Percentiles rank a stretch among this genome's conserved stretches.
Evolutionary conservation across 2,113 vertebrate species (phyloP).

Genomic region (Poecile atricapillus): DNA sequence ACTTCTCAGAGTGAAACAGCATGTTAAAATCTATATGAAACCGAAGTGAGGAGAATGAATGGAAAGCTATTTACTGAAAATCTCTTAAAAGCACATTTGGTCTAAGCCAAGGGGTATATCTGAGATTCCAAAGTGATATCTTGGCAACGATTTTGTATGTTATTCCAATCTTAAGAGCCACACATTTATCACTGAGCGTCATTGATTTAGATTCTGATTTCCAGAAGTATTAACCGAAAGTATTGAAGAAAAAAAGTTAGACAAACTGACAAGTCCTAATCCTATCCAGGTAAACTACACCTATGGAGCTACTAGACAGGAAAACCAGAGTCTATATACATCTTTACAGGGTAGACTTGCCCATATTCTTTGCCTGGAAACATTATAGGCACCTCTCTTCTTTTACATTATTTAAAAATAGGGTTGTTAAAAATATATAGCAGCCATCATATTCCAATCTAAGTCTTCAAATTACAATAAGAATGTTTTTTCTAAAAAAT

Average conservation of each 20-base stretch:
- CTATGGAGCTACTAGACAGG: neutral
- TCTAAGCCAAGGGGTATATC: neutral
- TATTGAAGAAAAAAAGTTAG: neutral
- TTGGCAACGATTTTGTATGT: neutral
- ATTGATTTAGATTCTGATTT: neutral
- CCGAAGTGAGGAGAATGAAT: neutral
- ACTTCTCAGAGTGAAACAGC: neutral
- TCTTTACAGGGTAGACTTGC: neutral
- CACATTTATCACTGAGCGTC: neutral
- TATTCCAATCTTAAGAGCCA: neutral
- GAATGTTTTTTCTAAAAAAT: neutral
- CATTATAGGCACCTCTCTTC: accelerated
- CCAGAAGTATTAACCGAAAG: neutral
- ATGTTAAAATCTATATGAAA: neutral
- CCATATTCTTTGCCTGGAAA: neutral
- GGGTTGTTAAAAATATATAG: accelerated
- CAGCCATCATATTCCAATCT: neutral
- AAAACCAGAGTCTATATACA: neutral
- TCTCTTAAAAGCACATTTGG: neutral
- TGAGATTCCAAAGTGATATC: neutral
- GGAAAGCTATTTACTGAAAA: neutral
- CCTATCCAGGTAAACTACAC: neutral
- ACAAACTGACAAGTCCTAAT: neutral
- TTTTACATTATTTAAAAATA: neutral
- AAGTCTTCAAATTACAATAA: neutral